These are phyloP conservation scores for Hippasteria phrygiana DNA, from an alignment of 53 echinoderm and acorn worm genomes.

Conservation along the genomic window DNA sequence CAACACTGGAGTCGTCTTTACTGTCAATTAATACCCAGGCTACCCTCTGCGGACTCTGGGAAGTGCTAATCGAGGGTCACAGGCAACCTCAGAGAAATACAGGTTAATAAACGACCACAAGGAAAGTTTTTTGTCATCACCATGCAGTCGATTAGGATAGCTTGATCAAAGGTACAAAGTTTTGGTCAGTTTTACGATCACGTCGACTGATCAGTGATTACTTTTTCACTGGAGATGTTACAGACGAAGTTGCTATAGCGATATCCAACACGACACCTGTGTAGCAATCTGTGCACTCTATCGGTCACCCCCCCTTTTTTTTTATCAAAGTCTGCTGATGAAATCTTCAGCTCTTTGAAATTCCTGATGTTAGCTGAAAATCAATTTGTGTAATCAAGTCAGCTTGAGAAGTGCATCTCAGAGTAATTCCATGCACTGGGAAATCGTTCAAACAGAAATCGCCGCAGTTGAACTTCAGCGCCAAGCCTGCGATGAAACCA, in stretches of 20 bases:
- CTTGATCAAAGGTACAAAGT: background rate
- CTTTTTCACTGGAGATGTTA: background rate
- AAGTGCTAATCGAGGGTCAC: background rate
- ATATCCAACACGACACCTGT: conserved; percentile 14
- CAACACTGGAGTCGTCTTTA: background rate
- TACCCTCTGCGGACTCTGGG: background rate
- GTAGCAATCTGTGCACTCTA: conserved; percentile 48
- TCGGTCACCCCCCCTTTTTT: conserved; percentile 27
- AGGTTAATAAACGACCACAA: background rate
- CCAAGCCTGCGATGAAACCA: background rate
- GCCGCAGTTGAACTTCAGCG: background rate
- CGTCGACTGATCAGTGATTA: background rate
- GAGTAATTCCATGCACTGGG: background rate
- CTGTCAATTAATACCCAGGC: background rate
- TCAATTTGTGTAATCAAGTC: background rate
- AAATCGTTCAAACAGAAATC: background rate
- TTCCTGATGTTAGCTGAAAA: background rate
- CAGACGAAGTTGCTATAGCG: conserved; percentile 11
- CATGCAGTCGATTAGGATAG: background rate
- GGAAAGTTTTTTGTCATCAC: background rate
- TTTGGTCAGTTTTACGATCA: background rate
- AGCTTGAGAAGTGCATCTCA: background rate
- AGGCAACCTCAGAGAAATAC: background rate
- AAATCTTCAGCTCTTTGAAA: background rate
- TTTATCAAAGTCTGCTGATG: conserved; percentile 1